phyloP scores from a whole-genome alignment of 2,888 invertebrate genomes.

The Apeira syringaria region DNA sequence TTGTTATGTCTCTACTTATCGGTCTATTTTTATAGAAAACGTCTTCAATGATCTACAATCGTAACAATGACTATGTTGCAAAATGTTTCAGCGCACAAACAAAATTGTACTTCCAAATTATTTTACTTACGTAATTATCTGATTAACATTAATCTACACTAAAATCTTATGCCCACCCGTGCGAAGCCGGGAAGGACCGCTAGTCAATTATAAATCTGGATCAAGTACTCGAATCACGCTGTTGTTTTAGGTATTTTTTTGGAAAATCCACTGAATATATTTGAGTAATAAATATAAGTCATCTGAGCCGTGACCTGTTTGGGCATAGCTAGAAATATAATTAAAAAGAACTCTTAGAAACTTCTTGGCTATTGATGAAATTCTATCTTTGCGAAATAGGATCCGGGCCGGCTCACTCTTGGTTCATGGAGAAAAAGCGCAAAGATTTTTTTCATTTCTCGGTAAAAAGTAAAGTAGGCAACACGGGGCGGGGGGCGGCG shows the following conservation, averaged over 20 bases:
- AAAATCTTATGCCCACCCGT: too few relatives aligned
- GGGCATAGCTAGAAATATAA: slow-evolving; percentile 56
- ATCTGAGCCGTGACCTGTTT: slow-evolving; percentile 57
- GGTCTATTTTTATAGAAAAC: background rate
- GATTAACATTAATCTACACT: too few relatives aligned
- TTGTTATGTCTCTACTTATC: slow-evolving; percentile 45
- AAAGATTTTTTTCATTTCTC: slow-evolving; percentile 52
- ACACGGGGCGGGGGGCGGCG: slow-evolving; percentile 51
- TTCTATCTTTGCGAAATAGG: slow-evolving; percentile 77
- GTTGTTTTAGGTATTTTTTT: slow-evolving; percentile 28
- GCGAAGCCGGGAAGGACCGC: too few relatives aligned
- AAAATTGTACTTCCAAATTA: too few relatives aligned
- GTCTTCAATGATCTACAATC: too few relatives aligned
- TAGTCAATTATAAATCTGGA: background rate
- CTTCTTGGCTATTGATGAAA: slow-evolving; percentile 65
- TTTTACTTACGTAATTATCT: too few relatives aligned
- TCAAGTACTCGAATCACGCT: slow-evolving; percentile 5
- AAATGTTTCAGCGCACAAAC: too few relatives aligned
- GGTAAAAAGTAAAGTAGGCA: slow-evolving; percentile 59
- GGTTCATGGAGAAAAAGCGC: slow-evolving; percentile 51
- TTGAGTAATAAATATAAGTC: slow-evolving; percentile 34
- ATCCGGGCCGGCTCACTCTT: slow-evolving; percentile 55
- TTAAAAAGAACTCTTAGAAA: slow-evolving; percentile 77
- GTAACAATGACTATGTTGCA: too few relatives aligned
- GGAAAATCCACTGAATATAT: slow-evolving; percentile 30